These are phyloP conservation scores for Encarsia formosa DNA, from an alignment of 2,888 invertebrate species.

Conservation along the genomic window DNA sequence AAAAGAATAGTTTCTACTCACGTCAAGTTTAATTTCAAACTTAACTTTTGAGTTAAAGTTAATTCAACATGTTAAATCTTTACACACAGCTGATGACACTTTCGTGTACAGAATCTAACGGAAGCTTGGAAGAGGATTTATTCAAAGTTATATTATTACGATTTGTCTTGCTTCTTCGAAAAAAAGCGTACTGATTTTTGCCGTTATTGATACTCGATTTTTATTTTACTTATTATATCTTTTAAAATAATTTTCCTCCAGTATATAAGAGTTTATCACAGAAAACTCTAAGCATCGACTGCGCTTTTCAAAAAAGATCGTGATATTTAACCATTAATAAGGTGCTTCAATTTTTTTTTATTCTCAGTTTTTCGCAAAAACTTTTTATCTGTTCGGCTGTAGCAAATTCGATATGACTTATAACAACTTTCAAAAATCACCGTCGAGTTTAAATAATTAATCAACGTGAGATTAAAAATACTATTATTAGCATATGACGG, in stretches of 20 bases:
- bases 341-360: slow-evolving; percentile 11
- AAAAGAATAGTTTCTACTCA: slow-evolving; percentile 10
- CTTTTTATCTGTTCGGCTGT: slow-evolving; percentile 24
- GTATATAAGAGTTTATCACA: slow-evolving; percentile 33
- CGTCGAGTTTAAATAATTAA: slow-evolving; percentile 22
- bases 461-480: slow-evolving; percentile 32
- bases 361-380: slow-evolving; percentile 16
- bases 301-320: slow-evolving; percentile 14
- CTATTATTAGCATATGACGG: slow-evolving; percentile 14
- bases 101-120: slow-evolving; percentile 36
- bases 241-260: slow-evolving; percentile 23
- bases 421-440: slow-evolving; percentile 26
- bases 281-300: slow-evolving; percentile 31
- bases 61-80: slow-evolving; percentile 1
- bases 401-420: slow-evolving; percentile 26
- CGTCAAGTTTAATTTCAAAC: slow-evolving; percentile 6
- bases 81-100: slow-evolving; percentile 24
- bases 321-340: slow-evolving; percentile 13
- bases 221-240: slow-evolving; percentile 18
- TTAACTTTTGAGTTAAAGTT: slow-evolving; percentile 11
- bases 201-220: slow-evolving; percentile 35
- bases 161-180: slow-evolving; percentile 29
- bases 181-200: slow-evolving; percentile 45
- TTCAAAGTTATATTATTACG: slow-evolving; percentile 35
- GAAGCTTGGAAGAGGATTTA: slow-evolving; percentile 37